Evolutionary conservation across 2,797 vertebrate genomes (phyloP).

Genomic region (Pagetopsis macropterus): DNA sequence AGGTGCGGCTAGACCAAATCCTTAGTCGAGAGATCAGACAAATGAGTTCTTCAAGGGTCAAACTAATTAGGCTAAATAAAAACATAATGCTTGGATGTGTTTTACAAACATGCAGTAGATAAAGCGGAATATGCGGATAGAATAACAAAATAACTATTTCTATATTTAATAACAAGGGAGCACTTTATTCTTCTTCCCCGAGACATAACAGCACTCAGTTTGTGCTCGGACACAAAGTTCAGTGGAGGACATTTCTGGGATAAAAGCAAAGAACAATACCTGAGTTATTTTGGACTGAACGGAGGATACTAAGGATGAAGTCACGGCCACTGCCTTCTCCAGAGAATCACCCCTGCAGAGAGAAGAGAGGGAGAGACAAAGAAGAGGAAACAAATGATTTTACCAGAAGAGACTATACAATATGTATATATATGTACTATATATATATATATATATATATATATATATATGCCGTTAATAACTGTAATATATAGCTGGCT

Average conservation of each 20-base stretch:
- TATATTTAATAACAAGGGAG: constrained; percentile 26
- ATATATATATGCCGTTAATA: too few relatives aligned
- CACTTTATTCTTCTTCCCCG: constrained; percentile 28
- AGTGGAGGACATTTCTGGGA: constrained; percentile 30
- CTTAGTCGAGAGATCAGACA: background rate
- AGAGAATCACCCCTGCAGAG: constrained; percentile 89
- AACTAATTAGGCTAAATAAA: background rate
- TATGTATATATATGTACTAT: constrained; percentile 14
- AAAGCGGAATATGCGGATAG: background rate
- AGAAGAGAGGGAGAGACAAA: constrained; percentile 34
- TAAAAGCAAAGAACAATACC: constrained; percentile 83
- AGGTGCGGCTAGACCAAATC: background rate
- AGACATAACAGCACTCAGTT: constrained; percentile 40
- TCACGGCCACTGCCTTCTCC: constrained; percentile 91
- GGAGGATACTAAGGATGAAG: constrained; percentile 94
- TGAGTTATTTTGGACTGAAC: constrained; percentile 99
- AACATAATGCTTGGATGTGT: background rate
- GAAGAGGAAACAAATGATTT: constrained; percentile 56
- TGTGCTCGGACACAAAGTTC: constrained; percentile 32
- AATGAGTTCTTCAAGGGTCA: background rate
- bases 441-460: too few relatives aligned
- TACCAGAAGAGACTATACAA: constrained; percentile 66
- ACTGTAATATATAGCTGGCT: too few relatives aligned
- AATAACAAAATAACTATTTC: constrained; percentile 14
- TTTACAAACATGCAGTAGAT: background rate